Evolutionary conservation across 1,140 invertebrate genomes (phyloP), one percentile per base, ranked within the genome.

Genomic region (Meteorus sp.): DNA sequence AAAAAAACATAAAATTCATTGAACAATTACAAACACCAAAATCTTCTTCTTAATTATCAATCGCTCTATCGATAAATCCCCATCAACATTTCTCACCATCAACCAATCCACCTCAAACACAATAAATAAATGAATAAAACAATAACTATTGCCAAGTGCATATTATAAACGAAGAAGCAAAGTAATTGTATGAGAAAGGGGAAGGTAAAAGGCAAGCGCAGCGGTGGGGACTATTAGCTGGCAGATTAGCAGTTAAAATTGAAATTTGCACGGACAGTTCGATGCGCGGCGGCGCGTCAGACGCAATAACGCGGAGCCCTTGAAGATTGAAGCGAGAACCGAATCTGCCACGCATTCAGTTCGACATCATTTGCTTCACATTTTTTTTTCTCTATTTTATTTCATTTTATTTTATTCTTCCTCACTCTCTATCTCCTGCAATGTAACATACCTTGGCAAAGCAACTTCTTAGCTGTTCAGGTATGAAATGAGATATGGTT

Each of bases 241-340:
- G 76, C 70, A 80, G 75, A 78, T 79, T 80, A 80, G 76, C 77
- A 77, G 78, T 78, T 79, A 77, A 79, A 80, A 79, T 78, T 78
- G 78, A 78, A 79, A 79, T 79, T 80, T 80, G 77, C 78, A 79
- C 76, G 77, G 78, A 74, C 73, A 78, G 76, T 79, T 78, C 72
- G 76, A 72, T 74, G 72, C 69, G 72, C 73, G 66, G 71, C 64
- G 56, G 66, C 62, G 64, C 59, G 56, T 61, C 44, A 52, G 56
- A 59, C n/a, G n/a, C n/a, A n/a, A n/a, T n/a, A n/a, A n/a, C n/a
- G n/a, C n/a, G 50, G 60, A 35, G 48, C 41, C n/a, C n/a, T n/a
- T 43, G 60, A 66, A 73, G 70, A 74, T 78, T 77, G 71, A n/a
- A n/a, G n/a, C n/a, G 68, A 78, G 73, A 76, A 72, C 76, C 73